Evolutionary conservation across 2,888 invertebrate genomes (phyloP), one percentile per base, ranked within the genome.

Genomic region (Tanytarsus gracilentus): DNA sequence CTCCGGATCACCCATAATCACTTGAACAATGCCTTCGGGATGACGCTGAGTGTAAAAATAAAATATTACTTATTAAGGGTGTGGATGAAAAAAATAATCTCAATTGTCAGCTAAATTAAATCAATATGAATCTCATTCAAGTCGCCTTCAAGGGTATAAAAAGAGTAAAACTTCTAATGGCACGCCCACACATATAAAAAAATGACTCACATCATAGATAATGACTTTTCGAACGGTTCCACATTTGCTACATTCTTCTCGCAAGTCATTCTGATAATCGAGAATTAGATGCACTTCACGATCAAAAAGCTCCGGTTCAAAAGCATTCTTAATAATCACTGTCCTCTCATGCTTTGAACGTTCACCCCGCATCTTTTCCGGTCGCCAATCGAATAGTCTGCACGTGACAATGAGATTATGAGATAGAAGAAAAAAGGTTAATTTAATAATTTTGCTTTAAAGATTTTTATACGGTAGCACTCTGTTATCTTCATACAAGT

Each of bases 341-440:
- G 90, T 81, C 69, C 85, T 84, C 71, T 99, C 98, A 71, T 90
- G 85, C 70, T 91, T 93, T 0, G 85, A 81, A 55, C 94, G 79
- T 68, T 91, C 89, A 1, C 91, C 92, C 29, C 85, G 76, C 70
- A 90, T 79, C 71, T 90, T 91, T 66, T 98, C 97, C 0, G 97
- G 96, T 62, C 91, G 79, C 99, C 99, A 99, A 71, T 94, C 96
- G 71, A 99, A 91, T 52, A 97, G 76, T 69, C 86, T 86, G 66
- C 14, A 68, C 67, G 62, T 52, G 60, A 60, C 4, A 40, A 11
- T 40, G 36, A 36, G 36, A 36, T 36, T 36, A n/a, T n/a, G n/a
- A n/a, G n/a, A n/a, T n/a, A n/a, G n/a, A n/a, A n/a, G n/a, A n/a
- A n/a, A n/a, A n/a, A n/a, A n/a, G n/a, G n/a, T n/a, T n/a, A n/a